Conservation (phyloP, 2,113 vertebrate species). For the Mystacornis crossleyi region DNA sequence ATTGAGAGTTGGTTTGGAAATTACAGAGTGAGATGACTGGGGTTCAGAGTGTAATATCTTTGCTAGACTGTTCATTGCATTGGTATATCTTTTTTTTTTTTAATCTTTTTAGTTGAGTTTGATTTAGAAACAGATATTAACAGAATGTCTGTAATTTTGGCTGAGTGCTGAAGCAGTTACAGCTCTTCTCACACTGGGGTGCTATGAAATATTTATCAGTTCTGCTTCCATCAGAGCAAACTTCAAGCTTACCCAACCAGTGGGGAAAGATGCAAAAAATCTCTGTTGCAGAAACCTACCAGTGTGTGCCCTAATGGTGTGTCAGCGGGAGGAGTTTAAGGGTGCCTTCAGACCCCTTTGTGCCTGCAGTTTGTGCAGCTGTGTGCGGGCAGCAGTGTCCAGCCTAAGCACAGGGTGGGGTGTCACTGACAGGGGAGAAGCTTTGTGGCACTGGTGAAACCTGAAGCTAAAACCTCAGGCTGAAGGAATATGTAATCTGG, state of each 20-base stretch:
- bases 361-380: neutral
- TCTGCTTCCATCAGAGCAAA: neutral
- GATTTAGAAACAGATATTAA: neutral
- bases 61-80: neutral
- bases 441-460: neutral
- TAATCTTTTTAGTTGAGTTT: neutral
- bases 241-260: neutral
- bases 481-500: neutral
- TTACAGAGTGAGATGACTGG: neutral
- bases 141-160: neutral
- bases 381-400: neutral
- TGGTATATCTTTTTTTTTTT: neutral
- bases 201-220: conserved; percentile 7
- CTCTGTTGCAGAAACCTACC: neutral
- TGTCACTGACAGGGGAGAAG: neutral
- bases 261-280: neutral
- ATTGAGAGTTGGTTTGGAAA: neutral
- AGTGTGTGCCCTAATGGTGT: neutral
- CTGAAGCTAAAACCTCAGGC: neutral
- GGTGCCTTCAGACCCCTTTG: neutral
- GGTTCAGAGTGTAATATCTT: neutral
- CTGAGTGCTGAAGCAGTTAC: neutral
- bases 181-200: neutral
- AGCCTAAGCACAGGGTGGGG: neutral
- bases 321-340: neutral